Evolutionary conservation across 2,888 invertebrate genomes (phyloP).

Genomic region (Pseudococcus viburni): DNA sequence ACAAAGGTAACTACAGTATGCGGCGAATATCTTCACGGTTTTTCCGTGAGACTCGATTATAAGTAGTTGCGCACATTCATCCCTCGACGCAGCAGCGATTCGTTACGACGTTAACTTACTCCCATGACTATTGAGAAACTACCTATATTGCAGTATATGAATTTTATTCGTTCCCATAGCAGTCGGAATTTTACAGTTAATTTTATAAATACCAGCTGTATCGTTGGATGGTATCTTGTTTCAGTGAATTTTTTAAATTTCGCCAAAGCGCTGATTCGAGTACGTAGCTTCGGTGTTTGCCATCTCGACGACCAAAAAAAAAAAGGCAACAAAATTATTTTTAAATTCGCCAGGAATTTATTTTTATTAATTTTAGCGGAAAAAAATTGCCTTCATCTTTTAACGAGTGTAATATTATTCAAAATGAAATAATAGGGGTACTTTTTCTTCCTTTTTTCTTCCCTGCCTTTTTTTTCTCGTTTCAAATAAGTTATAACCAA

Average conservation of each 20-base stretch:
- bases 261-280: neutral
- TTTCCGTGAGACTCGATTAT: neutral
- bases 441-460: no score
- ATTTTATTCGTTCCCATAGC: conserved; percentile 6
- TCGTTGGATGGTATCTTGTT: neutral
- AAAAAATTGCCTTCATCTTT: no score
- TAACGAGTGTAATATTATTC: no score
- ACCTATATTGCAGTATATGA: neutral
- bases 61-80: conserved; percentile 26
- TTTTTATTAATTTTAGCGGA: neutral
- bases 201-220: neutral
- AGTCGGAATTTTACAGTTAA: neutral
- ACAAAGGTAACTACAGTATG: conserved; percentile 36
- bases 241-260: neutral
- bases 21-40: conserved; percentile 9
- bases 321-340: neutral
- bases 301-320: neutral
- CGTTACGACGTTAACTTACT: neutral
- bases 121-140: neutral
- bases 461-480: no score
- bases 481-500: no score
- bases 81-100: neutral
- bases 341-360: neutral
- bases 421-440: no score
- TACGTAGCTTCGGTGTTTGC: neutral